Evolutionary conservation across 2,113 vertebrate genomes (phyloP), one percentile per base, ranked within the genome.

Genomic region (Panthera tigris): DNA sequence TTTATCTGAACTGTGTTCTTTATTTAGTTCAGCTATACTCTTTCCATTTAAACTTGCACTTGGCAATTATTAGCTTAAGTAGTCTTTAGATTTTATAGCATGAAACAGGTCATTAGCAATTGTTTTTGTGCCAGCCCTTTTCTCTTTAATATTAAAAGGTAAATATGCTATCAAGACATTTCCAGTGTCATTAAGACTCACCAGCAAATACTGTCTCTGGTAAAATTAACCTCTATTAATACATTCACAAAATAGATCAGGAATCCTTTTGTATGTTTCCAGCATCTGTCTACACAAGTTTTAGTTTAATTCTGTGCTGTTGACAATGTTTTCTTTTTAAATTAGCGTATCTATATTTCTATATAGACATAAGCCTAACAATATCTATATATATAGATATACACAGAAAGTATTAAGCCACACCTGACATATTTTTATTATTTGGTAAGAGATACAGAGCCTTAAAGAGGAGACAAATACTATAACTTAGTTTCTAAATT

Each of bases 211-310:
- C 2, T 12, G 45, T 73, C 19, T 57, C 31, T 83, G 16, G 12
- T 48, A 78, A 66, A 94, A 89, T 86, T 86, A 73, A 93, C 55
- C 68, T 73, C n/a, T 15, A 92, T 79, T 61, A 88, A 87, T 86
- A 94, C 33, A 68, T 81, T 78, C n/a, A 94, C 13, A 89, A 50
- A 96, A 68, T 39, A 74, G 0, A 29, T 90, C 65, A 33, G 78
- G 39, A 23, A 71, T 61, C 8, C 27, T 90, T 87, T 79, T 79
- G 29, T 93, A 13, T 16, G 48, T 86, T 86, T 45, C 4, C 10
- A 41, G 16, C 12, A 93, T 93, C 21, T 71, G 11, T 61, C 19
- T 89, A 29, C 25, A 52, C 29, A 74, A 65, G 66, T 31, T 96
- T 95, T 29, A 31, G 18, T 80, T 95, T 91, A 71, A 81, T 79